A percentile compares a stretch with the other conserved stretches of the same genome.
Conservation (phyloP, 1,140 invertebrate genomes). For the Epicauta chinensis region DNA sequence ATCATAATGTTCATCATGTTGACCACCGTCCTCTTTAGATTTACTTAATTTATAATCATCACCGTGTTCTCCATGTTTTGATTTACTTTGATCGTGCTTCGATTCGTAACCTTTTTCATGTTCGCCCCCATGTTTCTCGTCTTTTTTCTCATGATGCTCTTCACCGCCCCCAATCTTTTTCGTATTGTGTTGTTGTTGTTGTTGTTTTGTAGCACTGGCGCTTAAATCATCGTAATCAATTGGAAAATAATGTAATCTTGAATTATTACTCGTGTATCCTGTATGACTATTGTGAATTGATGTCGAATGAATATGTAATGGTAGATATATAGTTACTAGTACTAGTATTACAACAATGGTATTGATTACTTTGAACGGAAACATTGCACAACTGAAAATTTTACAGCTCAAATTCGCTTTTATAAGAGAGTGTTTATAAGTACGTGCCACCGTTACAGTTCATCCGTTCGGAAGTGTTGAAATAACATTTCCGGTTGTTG, state of each 20-base stretch:
- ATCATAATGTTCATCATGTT: constrained; percentile 68
- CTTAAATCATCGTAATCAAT: background rate
- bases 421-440: constrained; percentile 6
- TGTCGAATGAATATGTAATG: background rate
- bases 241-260: background rate
- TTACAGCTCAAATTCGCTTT: constrained; percentile 9
- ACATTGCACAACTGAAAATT: constrained; percentile 12
- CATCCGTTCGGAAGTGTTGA: constrained; percentile 11
- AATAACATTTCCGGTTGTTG: no score
- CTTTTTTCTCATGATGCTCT: constrained; percentile 53
- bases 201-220: constrained; percentile 2
- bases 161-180: constrained; percentile 41
- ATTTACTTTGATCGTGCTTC: constrained; percentile 56
- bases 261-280: background rate
- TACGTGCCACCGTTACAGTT: constrained; percentile 6
- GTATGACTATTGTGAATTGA: background rate
- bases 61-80: constrained; percentile 57
- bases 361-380: constrained; percentile 15
- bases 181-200: background rate
- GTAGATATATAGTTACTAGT: background rate
- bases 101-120: constrained; percentile 57
- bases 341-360: background rate
- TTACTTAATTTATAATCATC: constrained; percentile 61
- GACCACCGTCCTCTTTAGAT: constrained; percentile 61
- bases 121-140: constrained; percentile 54